These are phyloP conservation scores for Synanthedon formicaeformis DNA, from an alignment of 2,888 invertebrate genomes.

Conservation along the genomic window DNA sequence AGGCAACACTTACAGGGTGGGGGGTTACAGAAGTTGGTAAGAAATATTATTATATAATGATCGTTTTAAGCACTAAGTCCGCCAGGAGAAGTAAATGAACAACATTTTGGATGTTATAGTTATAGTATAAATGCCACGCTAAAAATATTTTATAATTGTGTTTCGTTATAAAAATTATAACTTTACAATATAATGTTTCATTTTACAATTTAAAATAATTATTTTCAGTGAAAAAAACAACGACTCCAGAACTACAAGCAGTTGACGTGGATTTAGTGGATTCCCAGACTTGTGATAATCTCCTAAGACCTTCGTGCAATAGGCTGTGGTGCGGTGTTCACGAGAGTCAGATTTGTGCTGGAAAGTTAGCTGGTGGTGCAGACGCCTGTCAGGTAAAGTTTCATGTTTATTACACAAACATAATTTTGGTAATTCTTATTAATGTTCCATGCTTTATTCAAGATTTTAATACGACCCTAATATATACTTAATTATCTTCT, in stretches of 20 bases:
- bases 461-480: too few species aligned
- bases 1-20: constrained; percentile 39
- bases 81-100: too few species aligned
- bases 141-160: too few species aligned
- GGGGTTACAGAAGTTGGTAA: constrained; percentile 33
- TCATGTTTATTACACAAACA: not conserved
- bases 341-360: constrained; percentile 18
- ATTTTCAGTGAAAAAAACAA: not conserved
- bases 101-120: too few species aligned
- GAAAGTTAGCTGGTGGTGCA: constrained; percentile 13
- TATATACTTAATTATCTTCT: not conserved
- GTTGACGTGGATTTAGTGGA: constrained; percentile 18
- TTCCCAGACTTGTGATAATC: constrained; percentile 10
- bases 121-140: too few species aligned
- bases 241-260: constrained; percentile 13
- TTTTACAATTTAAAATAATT: too few species aligned
- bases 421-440: too few species aligned
- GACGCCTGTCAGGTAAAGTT: constrained; percentile 18
- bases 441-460: too few species aligned
- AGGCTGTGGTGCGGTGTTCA: constrained; percentile 17
- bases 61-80: too few species aligned
- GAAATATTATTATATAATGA: not conserved
- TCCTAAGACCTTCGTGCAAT: constrained; percentile 11
- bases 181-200: too few species aligned
- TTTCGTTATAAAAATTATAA: too few species aligned